A percentile compares a stretch with the other conserved stretches of the same genome.
phyloP scores from a whole-genome alignment of 23 tunicate genomes.

The Oikopleura dioica region DNA sequence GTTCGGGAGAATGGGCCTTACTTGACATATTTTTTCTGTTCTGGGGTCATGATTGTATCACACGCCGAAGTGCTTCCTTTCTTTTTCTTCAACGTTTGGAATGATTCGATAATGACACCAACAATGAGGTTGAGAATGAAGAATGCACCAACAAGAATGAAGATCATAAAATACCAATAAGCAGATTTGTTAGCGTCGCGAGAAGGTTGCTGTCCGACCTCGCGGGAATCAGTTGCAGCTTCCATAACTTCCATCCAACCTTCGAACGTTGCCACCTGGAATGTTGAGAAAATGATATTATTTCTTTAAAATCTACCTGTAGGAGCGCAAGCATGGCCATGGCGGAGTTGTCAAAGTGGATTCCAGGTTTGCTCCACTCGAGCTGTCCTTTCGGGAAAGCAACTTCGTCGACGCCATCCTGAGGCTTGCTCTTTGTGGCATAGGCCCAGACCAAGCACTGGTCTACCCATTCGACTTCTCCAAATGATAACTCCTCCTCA shows the following conservation, averaged over 20 bases:
- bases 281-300: not conserved
- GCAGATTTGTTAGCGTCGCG: conserved; percentile 21
- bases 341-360: conserved; percentile 57
- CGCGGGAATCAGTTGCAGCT: conserved; percentile 36
- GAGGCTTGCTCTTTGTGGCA: not conserved
- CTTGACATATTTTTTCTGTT: conserved; percentile 31
- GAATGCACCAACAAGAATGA: conserved; percentile 62
- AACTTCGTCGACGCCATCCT: not conserved
- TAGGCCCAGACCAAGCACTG: not conserved
- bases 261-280: conserved; percentile 68
- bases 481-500: not conserved
- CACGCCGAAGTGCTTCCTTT: conserved; percentile 5
- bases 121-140: conserved; percentile 78
- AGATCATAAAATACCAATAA: conserved; percentile 40
- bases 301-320: conserved; percentile 25
- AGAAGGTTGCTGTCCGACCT: conserved; percentile 32
- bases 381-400: not conserved
- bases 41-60: conserved; percentile 36
- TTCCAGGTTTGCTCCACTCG: conserved; percentile 35
- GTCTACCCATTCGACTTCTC: not conserved
- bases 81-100: conserved; percentile 47
- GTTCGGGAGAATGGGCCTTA: no score
- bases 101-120: conserved; percentile 89
- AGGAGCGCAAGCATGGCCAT: conserved; percentile 69
- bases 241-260: conserved; percentile 96